phyloP scores from a whole-genome alignment of 2,888 invertebrate species.

The Chloroclystis v-ata region DNA sequence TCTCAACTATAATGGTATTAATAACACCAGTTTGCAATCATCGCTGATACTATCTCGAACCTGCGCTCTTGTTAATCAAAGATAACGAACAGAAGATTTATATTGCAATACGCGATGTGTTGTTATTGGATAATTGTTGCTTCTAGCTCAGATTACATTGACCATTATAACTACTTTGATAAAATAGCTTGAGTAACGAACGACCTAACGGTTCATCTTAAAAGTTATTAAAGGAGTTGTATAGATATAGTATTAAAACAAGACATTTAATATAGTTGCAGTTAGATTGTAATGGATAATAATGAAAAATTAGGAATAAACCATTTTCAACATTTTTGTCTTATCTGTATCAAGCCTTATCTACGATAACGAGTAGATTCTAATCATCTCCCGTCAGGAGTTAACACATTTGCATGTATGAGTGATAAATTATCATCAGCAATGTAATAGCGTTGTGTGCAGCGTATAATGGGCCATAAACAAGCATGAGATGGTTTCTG shows the following conservation, averaged over 20 bases:
- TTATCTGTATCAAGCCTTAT: too few species aligned
- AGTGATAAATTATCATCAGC: slow-evolving; percentile 11
- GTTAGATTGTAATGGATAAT: too few species aligned
- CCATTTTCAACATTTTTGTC: too few species aligned
- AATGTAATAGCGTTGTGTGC: slow-evolving; percentile 9
- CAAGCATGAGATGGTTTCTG: slow-evolving; percentile 1
- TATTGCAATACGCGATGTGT: slow-evolving; percentile 10
- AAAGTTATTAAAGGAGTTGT: too few species aligned
- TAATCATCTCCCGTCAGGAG: slow-evolving; percentile 3
- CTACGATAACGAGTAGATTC: slow-evolving; percentile 1
- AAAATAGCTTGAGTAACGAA: too few species aligned
- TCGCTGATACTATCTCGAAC: slow-evolving; percentile 8
- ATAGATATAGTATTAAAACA: too few species aligned
- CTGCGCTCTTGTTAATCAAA: slow-evolving; percentile 1
- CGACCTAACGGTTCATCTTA: too few species aligned
- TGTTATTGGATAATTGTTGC: slow-evolving; percentile 14
- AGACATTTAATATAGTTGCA: too few species aligned
- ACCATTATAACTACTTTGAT: neutral
- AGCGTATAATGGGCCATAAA: slow-evolving; percentile 8
- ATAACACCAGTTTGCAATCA: neutral
- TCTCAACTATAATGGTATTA: slow-evolving; percentile 4
- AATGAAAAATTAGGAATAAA: too few species aligned
- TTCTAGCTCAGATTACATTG: neutral
- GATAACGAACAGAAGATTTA: slow-evolving; percentile 14
- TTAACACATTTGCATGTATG: slow-evolving; percentile 7